Evolutionary conservation across 2,113 vertebrate genomes (phyloP), one percentile per base, ranked within the genome.

Genomic region (Perccottus glenii): DNA sequence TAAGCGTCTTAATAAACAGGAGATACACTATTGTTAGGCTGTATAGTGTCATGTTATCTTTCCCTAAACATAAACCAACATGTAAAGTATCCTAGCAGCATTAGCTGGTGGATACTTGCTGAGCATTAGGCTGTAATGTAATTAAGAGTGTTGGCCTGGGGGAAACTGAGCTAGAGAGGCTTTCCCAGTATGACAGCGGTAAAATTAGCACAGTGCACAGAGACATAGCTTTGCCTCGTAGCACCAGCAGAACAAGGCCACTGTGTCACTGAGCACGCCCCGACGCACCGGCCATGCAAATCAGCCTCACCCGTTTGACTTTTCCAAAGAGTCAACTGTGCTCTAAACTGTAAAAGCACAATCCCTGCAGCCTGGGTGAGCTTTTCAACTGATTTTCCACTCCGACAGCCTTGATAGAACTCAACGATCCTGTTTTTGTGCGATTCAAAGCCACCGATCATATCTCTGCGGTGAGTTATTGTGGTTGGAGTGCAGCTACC

Each of bases 171-270:
- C 53, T 5, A 61, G 38, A 68, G 27, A 50, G 6, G 42, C 4
- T 47, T 62, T 36, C 55, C 60, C 19, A 10, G 11, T 19, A 45
- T 59, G 48, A 61, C 58, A 2, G 35, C 36, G 62, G 27, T 14
- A 43, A 56, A 75, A 69, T 78, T 19, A 78, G 70, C 58, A 35
- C 52, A 47, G 55, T 16, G 62, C 48, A 61, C 49, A 44, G n/a
- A 40, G 9, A 45, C 47, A 46, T 36, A 36, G 46, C 33, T 11
- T 48, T 36, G 61, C 64, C 70, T 62, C 43, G 36, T 33, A 71
- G 79, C 73, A 49, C 75, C 19, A 50, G 44, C 52, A 46, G 80
- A 87, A 85, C 74, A 82, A 57, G 83, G 84, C 77, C 73, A 87
- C 70, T 80, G 83, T 86, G 83, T 88, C 85, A 84, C 63, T 60